Evolutionary conservation across 2,113 vertebrate genomes (phyloP).

Genomic region (Vicugna pacos): DNA sequence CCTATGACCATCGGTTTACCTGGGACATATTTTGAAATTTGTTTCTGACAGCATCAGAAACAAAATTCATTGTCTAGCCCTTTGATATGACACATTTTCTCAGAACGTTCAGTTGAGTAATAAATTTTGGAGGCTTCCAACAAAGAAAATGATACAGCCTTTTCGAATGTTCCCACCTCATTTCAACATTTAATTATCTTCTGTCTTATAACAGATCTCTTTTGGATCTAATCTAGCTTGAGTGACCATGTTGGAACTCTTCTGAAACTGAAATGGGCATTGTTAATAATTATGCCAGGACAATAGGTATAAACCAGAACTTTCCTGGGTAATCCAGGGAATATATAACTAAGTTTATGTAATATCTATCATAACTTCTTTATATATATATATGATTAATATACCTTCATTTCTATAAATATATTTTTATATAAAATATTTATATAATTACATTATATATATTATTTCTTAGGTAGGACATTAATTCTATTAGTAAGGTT

Average conservation of each 20-base stretch:
- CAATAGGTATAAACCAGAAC: neutral
- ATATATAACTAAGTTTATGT: neutral
- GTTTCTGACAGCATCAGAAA: neutral
- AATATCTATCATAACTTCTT: neutral
- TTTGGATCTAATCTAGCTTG: neutral
- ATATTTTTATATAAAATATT: neutral
- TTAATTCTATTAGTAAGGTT: neutral
- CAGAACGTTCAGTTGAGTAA: neutral
- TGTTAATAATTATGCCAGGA: neutral
- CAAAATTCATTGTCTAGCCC: neutral
- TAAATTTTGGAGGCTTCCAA: neutral
- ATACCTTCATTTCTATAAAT: neutral
- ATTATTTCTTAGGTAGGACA: neutral
- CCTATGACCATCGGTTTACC: neutral
- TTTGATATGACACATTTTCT: neutral
- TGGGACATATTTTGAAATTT: constrained; percentile 10
- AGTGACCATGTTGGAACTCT: neutral
- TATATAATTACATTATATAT: neutral
- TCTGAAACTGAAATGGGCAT: neutral
- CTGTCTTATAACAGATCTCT: neutral
- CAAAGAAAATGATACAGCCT: neutral
- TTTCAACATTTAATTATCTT: constrained; percentile 34
- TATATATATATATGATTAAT: neutral
- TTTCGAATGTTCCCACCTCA: neutral
- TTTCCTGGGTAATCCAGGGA: neutral